Base-by-base conservation (phyloP, 2,888 invertebrate genomes). In the Lasioglossum malachurum region DNA sequence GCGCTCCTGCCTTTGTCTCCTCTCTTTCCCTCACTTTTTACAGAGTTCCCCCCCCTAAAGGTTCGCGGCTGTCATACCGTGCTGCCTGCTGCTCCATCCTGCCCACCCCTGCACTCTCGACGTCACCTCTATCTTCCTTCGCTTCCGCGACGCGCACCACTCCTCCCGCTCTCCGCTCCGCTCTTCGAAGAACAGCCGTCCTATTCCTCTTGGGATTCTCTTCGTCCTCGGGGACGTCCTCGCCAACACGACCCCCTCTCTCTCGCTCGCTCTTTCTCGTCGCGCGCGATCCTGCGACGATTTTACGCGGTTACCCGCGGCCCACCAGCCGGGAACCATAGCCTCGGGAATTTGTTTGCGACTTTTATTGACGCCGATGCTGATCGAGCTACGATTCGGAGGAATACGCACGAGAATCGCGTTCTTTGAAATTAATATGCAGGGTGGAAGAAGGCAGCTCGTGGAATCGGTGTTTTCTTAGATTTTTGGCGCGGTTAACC, bases 11-110 rank as follows among this genome's bases (percentile, higher is more conserved):
- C 80, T 80, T 71, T n/a, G 14, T n/a, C 69, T 60, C 80, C 78
- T 78, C 80, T 69, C 53, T 71, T 75, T 41, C 35, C 31, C 49
- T 38, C 16, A 41, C 46, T 69, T 31, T 57, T 60, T 41, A n/a
- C 41, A 23, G 35, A 67, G 31, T 74, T 77, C 35, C 75, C 35
- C 35, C 75, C 79, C 71, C 78, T 69, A 44, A 72, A 27, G 46
- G 57, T 49, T 75, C 73, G 49, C 73, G 76, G n/a, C 23, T 44
- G 57, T 80, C 90, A 81, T 79, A 82, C 82, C 84, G 57, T 80
- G 73, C 31, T 19, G 80, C 49, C 69, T 44, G 71, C 69, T 44
- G 71, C 78, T 44, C 72, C 82, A 67, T 86, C 72, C 77, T 81
- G 80, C 73, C 67, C 76, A 69, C 79, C 85, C 82, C 19, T 67